Evolutionary conservation across 2,113 vertebrate genomes (phyloP).

Genomic region (Uria aalge): DNA sequence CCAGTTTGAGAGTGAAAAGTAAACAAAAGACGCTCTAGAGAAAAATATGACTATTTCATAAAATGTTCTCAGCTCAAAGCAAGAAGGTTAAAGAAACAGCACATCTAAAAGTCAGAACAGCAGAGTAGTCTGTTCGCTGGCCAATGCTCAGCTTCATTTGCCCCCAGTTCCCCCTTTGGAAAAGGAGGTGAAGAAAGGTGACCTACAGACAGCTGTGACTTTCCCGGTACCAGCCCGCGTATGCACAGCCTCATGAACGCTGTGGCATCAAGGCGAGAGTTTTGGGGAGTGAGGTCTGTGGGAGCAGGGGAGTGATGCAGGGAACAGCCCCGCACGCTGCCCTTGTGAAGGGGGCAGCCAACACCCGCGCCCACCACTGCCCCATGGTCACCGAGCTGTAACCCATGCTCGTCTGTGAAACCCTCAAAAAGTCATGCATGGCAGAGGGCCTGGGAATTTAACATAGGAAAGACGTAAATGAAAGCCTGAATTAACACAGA

Average conservation of each 20-base stretch:
- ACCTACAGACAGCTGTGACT: not conserved
- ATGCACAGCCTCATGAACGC: not conserved
- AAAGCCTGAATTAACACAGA: not conserved
- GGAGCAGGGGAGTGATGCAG: not conserved
- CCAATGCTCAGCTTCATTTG: not conserved
- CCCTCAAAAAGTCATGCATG: not conserved
- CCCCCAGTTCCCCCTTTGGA: not conserved
- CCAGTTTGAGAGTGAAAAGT: conserved; percentile 21
- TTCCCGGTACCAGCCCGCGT: accelerated
- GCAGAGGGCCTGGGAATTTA: not conserved
- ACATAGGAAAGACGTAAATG: not conserved
- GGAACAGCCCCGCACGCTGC: not conserved
- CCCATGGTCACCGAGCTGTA: accelerated
- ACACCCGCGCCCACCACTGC: not conserved
- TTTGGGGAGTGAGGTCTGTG: not conserved
- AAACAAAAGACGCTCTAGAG: not conserved
- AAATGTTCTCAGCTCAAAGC: conserved; percentile 5
- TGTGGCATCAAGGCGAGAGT: not conserved
- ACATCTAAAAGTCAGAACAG: not conserved
- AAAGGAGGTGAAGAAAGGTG: not conserved
- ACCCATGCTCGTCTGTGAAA: not conserved
- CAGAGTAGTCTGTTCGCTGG: not conserved
- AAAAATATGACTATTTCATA: conserved; percentile 7
- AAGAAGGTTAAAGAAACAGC: not conserved
- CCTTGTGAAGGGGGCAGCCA: not conserved